A percentile compares a stretch with the other conserved stretches of the same genome.
Conservation (phyloP, 1,140 invertebrate genomes). For the Ephestia elutella region DNA sequence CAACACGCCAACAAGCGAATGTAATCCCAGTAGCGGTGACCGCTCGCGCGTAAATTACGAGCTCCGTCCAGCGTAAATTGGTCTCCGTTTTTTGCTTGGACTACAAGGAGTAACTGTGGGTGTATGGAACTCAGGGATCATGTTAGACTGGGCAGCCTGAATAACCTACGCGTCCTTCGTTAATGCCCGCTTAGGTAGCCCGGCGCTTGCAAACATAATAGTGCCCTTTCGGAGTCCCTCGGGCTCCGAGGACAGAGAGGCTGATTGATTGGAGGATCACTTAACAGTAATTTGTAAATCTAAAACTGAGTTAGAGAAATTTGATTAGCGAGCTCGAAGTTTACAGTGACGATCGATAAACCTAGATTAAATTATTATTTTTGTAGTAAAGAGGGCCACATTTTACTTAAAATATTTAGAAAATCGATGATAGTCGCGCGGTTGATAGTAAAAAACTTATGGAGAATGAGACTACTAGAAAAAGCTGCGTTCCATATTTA, state of each 20-base stretch:
- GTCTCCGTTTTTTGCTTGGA: conserved; percentile 15
- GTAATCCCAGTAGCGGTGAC: conserved; percentile 61
- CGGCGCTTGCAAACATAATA: conserved; percentile 53
- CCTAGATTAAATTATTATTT: no score
- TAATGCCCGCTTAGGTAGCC: conserved; percentile 58
- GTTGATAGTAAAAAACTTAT: no score
- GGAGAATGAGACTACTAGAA: no score
- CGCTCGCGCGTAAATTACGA: conserved; percentile 66
- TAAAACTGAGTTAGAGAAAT: conserved; percentile 8
- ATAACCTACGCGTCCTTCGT: conserved; percentile 47
- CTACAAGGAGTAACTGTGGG: not conserved
- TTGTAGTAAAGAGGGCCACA: no score
- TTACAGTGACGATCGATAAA: not conserved
- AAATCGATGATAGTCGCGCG: no score
- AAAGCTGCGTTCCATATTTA: no score
- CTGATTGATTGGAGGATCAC: conserved; percentile 49
- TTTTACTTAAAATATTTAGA: not conserved
- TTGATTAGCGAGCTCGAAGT: not conserved
- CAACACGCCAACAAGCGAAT: conserved; percentile 46
- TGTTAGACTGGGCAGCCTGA: conserved; percentile 29
- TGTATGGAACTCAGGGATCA: conserved; percentile 31
- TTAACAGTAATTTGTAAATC: conserved; percentile 21
- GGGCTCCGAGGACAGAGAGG: conserved; percentile 25
- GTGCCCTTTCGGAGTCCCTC: conserved; percentile 36
- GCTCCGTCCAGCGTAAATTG: conserved; percentile 29